Evolutionary conservation across 2,797 vertebrate species (phyloP), one percentile per base, ranked within the genome.

Genomic region (Cossypha niveicapilla): DNA sequence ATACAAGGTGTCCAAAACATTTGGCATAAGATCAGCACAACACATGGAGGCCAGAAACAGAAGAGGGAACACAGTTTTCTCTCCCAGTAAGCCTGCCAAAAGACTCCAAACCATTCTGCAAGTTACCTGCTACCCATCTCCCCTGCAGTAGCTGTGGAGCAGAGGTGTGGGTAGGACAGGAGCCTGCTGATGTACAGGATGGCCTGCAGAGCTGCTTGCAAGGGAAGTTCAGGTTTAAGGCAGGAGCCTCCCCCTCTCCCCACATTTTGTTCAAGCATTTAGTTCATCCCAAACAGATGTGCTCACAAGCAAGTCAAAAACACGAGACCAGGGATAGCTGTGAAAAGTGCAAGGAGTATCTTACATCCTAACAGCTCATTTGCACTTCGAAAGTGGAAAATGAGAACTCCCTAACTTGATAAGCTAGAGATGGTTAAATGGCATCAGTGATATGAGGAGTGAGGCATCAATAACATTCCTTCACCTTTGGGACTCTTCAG

Each of bases 21-120:
- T 97, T 98, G 97, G 96, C 96, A 96, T 97, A 96, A 97, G 94
- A 96, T 96, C 95, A 94, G 93, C 95, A 98, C 96, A 97, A 97
- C 71, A 94, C 93, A 96, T 96, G 94, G 97, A 97, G 96, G 97
- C 94, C 96, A 96, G 95, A 85, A 97, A 97, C 93, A 95, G 93
- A 98, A 97, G 96, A 96, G 83, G 94, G 96, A 97, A 97, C 95
- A 91, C 51, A 58, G 66, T 75, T 94, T 93, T 91, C 88, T 96
- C 86, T 88, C 93, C 94, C 62, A 83, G 71, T 94, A 96, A 98
- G 96, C 93, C 97, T 60, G 62, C 96, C 94, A 88, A 58, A 95
- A 93, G 88, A 93, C 71, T 83, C 87, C 83, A 91, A 94, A 76
- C 88, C 85, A 51, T 42, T 77, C 92, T 85, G 88, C 77, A 87